Evolutionary conservation across 2,797 vertebrate species (phyloP).

Genomic region (Aeoliscus strigatus): DNA sequence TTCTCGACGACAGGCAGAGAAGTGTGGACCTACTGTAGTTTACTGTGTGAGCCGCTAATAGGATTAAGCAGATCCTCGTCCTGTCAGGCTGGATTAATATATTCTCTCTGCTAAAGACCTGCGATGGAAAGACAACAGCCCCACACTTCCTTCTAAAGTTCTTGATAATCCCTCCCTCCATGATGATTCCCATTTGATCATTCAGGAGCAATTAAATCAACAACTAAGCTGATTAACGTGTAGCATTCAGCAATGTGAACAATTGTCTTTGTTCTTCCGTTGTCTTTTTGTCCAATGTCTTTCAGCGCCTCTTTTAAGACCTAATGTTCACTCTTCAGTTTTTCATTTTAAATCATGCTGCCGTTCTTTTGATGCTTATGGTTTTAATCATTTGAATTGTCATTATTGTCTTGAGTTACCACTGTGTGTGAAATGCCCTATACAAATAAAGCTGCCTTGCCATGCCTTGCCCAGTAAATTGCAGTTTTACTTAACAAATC

Average conservation of each 20-base stretch:
- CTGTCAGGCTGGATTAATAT: conserved; percentile 76
- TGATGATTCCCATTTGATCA: conserved; percentile 61
- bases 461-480: no score
- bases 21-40: conserved; percentile 66
- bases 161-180: conserved; percentile 49
- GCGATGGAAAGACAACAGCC: conserved; percentile 41
- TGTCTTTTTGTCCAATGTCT: no score
- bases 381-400: no score
- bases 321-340: no score
- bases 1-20: conserved; percentile 51
- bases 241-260: conserved; percentile 47
- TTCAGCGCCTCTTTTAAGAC: no score
- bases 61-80: conserved; percentile 74
- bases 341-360: no score
- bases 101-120: conserved; percentile 64
- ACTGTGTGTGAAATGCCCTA: no score
- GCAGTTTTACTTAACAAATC: no score
- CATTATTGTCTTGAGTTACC: no score
- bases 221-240: conserved; percentile 47
- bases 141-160: conserved; percentile 41
- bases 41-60: conserved; percentile 71
- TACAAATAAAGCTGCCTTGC: no score
- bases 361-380: no score
- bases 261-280: no score
- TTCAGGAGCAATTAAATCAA: conserved; percentile 55